Conservation (phyloP, 2,888 invertebrate species). For the Thumatha senex region DNA sequence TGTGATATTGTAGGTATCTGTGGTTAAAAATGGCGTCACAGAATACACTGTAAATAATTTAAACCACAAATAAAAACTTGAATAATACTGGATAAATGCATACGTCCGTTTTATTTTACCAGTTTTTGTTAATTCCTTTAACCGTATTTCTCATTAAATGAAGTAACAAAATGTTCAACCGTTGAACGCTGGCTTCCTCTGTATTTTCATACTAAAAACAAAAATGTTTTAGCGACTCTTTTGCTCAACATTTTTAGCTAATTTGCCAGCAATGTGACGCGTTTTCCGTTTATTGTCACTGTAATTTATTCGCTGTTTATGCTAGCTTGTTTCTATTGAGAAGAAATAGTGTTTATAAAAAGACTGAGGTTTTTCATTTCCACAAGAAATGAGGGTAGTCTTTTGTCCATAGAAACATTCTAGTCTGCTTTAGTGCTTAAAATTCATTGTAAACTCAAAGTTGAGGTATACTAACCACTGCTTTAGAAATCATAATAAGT, state of each 20-base stretch:
- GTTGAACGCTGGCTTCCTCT: slow-evolving; percentile 16
- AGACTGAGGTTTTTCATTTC: too few species aligned
- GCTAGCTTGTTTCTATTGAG: background rate
- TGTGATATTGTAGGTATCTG: too few species aligned
- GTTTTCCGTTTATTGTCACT: background rate
- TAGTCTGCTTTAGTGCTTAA: too few species aligned
- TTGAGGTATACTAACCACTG: too few species aligned
- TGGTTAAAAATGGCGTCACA: too few species aligned
- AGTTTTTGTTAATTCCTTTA: slow-evolving; percentile 4
- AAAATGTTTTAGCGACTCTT: slow-evolving; percentile 1
- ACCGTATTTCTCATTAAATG: slow-evolving; percentile 9
- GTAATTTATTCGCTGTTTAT: background rate
- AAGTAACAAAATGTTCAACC: slow-evolving; percentile 18
- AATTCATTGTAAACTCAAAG: too few species aligned
- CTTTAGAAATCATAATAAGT: too few species aligned
- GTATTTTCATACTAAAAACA: slow-evolving; percentile 13
- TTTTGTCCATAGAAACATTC: too few species aligned
- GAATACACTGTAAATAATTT: background rate
- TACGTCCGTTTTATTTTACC: slow-evolving; percentile 1
- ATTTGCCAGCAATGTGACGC: slow-evolving; percentile 6
- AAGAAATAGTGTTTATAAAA: too few species aligned
- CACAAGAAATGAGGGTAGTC: too few species aligned
- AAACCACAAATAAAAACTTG: background rate
- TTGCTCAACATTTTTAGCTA: slow-evolving; percentile 11
- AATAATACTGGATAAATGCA: background rate